Conservation (phyloP, 2,888 invertebrate species). For the Lasioglossum villosulum region DNA sequence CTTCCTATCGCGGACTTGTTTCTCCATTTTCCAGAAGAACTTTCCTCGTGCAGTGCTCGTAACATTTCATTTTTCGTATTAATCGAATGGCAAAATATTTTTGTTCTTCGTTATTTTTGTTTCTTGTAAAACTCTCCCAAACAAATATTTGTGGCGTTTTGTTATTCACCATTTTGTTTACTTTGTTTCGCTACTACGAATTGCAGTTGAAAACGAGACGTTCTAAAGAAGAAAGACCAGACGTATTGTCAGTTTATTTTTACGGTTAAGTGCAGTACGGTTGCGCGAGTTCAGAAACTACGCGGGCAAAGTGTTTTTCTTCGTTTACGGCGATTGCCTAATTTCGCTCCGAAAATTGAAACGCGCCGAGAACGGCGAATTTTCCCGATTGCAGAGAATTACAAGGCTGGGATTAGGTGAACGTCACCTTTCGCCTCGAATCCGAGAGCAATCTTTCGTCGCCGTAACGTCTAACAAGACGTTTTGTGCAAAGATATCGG, state of each 20-base stretch:
- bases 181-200: background rate
- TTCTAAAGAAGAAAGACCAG: background rate
- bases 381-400: conserved; percentile 45
- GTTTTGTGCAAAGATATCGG: conserved; percentile 46
- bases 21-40: too few species aligned
- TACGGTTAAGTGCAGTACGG: background rate
- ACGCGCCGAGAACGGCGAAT: background rate
- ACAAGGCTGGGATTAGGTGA: conserved; percentile 48
- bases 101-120: too few species aligned
- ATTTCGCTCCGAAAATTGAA: background rate
- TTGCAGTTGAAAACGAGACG: background rate
- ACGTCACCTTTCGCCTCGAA: conserved; percentile 47
- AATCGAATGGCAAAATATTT: too few species aligned
- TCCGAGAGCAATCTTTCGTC: conserved; percentile 53
- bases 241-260: background rate
- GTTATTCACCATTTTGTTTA: background rate
- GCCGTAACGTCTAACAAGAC: conserved; percentile 41
- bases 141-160: too few species aligned
- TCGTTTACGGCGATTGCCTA: background rate
- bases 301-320: background rate
- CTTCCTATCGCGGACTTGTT: background rate
- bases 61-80: background rate
- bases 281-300: background rate
- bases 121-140: too few species aligned
- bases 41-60: background rate